Evolutionary conservation across 2,113 vertebrate species (phyloP).

Genomic region (Anarhynchus alexandrinus): DNA sequence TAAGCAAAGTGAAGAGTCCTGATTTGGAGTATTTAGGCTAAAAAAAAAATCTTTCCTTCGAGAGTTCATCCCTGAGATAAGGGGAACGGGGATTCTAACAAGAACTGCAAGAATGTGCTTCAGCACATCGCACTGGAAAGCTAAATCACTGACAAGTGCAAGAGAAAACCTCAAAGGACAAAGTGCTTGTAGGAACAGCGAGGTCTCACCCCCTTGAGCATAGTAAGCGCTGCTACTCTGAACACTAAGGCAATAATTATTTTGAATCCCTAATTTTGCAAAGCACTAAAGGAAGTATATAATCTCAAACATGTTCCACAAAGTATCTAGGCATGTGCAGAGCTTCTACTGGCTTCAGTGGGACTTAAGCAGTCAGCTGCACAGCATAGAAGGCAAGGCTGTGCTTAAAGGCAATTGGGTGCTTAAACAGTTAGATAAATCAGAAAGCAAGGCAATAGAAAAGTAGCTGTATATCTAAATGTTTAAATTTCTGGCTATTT

Average conservation of each 20-base stretch:
- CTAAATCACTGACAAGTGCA: not conserved
- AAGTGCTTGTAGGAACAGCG: not conserved
- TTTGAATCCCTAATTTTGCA: not conserved
- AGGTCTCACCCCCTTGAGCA: not conserved
- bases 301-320: not conserved
- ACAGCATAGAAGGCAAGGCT: accelerated
- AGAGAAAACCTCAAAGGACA: not conserved
- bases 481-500: not conserved
- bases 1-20: not conserved
- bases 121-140: not conserved
- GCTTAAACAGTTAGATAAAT: not conserved
- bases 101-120: not conserved
- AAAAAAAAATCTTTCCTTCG: not conserved
- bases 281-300: not conserved
- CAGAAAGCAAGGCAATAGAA: not conserved
- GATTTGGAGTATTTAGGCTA: not conserved
- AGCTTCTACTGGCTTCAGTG: not conserved
- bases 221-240: not conserved
- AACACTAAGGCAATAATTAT: not conserved
- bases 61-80: not conserved
- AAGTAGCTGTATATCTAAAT: not conserved
- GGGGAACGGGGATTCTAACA: not conserved
- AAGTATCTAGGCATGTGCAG: not conserved
- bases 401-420: not conserved
- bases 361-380: not conserved